Conservation (phyloP, 2,888 invertebrate genomes). For the Oeneis ivallda region DNA sequence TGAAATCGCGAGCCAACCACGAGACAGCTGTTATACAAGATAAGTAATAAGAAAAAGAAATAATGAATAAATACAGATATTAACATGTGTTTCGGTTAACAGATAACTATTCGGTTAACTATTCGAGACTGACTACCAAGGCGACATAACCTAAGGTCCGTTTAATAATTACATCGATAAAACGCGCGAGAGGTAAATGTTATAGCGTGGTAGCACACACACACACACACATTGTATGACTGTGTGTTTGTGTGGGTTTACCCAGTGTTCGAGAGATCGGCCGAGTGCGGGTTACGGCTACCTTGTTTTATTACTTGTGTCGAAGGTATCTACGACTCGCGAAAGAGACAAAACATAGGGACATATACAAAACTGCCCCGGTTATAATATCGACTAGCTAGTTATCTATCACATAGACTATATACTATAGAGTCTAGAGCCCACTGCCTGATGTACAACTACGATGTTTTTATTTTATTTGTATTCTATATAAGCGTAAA, state of each 20-base stretch:
- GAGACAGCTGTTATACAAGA: too few species aligned
- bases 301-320: constrained; percentile 3
- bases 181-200: constrained; percentile 1
- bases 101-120: too few species aligned
- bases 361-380: neutral
- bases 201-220: neutral
- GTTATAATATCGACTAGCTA: constrained; percentile 1
- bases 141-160: neutral
- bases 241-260: neutral
- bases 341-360: constrained; percentile 2
- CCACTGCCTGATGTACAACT: too few species aligned
- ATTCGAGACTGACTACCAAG: too few species aligned
- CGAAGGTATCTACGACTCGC: neutral
- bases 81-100: too few species aligned
- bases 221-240: neutral
- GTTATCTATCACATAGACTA: too few species aligned
- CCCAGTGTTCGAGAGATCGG: neutral
- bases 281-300: neutral
- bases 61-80: too few species aligned
- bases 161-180: constrained; percentile 5
- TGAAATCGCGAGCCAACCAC: too few species aligned
- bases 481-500: too few species aligned
- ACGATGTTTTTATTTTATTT: too few species aligned
- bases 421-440: too few species aligned
- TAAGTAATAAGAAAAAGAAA: too few species aligned